Percentiles rank a stretch among this genome's conserved stretches.
These are phyloP conservation scores for Odontamblyopus rebecca DNA, from an alignment of 2,797 vertebrate species.

Conservation along the genomic window DNA sequence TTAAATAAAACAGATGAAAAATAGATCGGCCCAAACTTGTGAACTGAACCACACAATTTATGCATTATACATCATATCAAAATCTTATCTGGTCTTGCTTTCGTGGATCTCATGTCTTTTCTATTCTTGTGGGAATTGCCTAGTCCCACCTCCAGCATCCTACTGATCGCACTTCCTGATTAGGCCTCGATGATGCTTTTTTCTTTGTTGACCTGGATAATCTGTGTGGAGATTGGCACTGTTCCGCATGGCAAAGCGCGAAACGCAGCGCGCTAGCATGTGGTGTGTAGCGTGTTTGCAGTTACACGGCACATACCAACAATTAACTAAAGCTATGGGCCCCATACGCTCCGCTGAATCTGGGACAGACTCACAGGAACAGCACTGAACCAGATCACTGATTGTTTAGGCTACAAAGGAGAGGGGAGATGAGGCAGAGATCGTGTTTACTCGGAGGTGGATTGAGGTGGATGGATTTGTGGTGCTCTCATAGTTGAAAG, in stretches of 20 bases:
- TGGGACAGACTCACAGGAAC: not conserved
- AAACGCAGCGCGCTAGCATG: slow-evolving; percentile 14
- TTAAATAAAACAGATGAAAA: too few relatives aligned
- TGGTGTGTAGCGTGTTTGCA: slow-evolving; percentile 19
- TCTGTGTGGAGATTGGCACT: slow-evolving; percentile 6
- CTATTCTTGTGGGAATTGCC: too few relatives aligned
- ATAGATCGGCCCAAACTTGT: too few relatives aligned
- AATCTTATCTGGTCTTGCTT: too few relatives aligned
- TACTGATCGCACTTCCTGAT: too few relatives aligned
- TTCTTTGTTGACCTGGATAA: too few relatives aligned
- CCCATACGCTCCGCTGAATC: not conserved
- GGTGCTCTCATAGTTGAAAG: not conserved
- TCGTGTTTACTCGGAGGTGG: not conserved
- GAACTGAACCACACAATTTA: too few relatives aligned
- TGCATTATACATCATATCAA: too few relatives aligned
- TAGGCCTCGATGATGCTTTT: not conserved
- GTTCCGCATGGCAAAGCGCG: slow-evolving; percentile 14
- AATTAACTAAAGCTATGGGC: not conserved
- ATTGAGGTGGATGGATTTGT: not conserved
- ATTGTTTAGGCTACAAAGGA: not conserved
- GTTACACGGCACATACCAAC: slow-evolving; percentile 40
- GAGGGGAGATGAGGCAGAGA: not conserved
- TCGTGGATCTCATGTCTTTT: too few relatives aligned
- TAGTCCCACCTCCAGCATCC: too few relatives aligned
- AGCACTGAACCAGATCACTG: not conserved